These are phyloP conservation scores for Alcis repandata DNA, from an alignment of 2,888 invertebrate genomes.

Conservation along the genomic window DNA sequence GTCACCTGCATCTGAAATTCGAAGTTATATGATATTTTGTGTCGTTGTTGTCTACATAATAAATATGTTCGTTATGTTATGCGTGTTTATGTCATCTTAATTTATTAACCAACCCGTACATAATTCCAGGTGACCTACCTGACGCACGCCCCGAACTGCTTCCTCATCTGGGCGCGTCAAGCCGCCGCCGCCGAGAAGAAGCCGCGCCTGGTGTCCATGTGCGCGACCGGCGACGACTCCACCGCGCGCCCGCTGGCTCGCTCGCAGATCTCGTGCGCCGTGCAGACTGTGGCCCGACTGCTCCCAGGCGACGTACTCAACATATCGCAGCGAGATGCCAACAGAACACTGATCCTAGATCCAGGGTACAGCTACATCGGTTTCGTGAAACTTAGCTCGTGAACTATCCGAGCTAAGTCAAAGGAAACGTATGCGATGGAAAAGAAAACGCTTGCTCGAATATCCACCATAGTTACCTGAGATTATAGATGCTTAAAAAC, in stretches of 20 bases:
- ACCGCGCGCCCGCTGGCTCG: slow-evolving; percentile 61
- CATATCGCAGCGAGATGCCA: slow-evolving; percentile 73
- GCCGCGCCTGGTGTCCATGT: slow-evolving; percentile 66
- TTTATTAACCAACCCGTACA: not conserved
- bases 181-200: slow-evolving; percentile 44
- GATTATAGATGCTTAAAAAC: too few species aligned
- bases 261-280: slow-evolving; percentile 76
- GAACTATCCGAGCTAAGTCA: too few species aligned
- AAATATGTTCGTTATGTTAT: too few species aligned
- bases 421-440: too few species aligned
- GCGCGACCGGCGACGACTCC: slow-evolving; percentile 74
- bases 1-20: too few species aligned
- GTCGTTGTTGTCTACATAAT: too few species aligned
- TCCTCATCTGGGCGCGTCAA: slow-evolving; percentile 71
- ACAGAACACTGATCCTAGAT: slow-evolving; percentile 72
- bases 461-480: too few species aligned
- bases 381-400: slow-evolving; percentile 77
- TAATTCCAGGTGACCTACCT: slow-evolving; percentile 77
- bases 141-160: slow-evolving; percentile 73
- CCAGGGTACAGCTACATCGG: slow-evolving; percentile 77
- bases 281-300: slow-evolving; percentile 71
- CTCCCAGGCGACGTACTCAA: slow-evolving; percentile 69
- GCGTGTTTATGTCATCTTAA: too few species aligned
- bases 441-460: too few species aligned
- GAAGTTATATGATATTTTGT: too few species aligned